Evolutionary conservation across 1,140 invertebrate species (phyloP).

Genomic region (Pollicipes pollicipes): DNA sequence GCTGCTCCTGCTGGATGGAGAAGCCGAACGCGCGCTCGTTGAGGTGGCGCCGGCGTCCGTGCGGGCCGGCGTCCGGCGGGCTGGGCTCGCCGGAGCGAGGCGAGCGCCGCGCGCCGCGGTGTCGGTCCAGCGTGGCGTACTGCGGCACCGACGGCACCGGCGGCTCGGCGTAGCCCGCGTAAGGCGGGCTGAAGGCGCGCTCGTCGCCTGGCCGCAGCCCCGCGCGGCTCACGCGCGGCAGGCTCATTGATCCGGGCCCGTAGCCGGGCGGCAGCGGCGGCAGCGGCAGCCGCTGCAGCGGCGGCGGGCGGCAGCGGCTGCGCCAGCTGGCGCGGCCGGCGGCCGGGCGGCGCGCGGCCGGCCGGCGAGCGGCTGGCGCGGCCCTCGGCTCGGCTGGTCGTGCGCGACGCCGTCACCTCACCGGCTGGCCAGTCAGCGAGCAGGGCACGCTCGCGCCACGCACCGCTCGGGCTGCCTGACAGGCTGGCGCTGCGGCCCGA

Average conservation of each 20-base stretch:
- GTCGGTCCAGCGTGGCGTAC: background rate
- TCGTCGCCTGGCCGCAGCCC: background rate
- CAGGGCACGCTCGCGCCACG: background rate
- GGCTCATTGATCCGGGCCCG: background rate
- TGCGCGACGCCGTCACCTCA: too few species aligned
- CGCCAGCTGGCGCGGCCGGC: background rate
- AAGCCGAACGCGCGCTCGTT: constrained; percentile 84
- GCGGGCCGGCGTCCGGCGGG: too few species aligned
- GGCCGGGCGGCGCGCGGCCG: too few species aligned
- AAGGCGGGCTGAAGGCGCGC: background rate
- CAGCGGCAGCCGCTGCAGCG: background rate
- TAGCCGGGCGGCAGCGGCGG: background rate
- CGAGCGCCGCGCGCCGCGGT: too few species aligned
- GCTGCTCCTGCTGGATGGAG: constrained; percentile 78
- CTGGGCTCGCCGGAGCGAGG: too few species aligned
- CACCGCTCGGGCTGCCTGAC: background rate
- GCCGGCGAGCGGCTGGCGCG: background rate
- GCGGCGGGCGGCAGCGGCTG: too few species aligned
- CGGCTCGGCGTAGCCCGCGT: background rate
- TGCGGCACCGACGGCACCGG: constrained; percentile 3
- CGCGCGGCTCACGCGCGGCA: background rate
- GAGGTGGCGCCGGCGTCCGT: background rate
- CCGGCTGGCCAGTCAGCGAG: too few species aligned
- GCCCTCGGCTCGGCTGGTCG: too few species aligned
- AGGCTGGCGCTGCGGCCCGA: background rate